Evolutionary conservation across 2,113 vertebrate species (phyloP).

Genomic region (Chloroceryle aenea): DNA sequence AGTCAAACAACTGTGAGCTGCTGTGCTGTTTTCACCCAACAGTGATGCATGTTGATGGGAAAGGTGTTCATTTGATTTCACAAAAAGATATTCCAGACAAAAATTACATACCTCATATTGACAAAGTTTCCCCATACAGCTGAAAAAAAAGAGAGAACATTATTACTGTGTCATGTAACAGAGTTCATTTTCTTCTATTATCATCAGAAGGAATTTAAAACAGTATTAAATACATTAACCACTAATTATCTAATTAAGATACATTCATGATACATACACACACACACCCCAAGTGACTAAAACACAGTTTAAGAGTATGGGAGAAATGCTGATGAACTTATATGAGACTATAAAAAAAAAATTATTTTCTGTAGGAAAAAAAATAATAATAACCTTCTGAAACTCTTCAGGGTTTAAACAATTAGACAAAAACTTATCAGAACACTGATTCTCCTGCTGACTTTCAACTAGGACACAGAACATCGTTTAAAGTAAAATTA

Average conservation of each 20-base stretch:
- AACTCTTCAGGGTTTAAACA: not conserved
- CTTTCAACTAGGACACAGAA: not conserved
- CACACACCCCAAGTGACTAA: not conserved
- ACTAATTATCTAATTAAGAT: not conserved
- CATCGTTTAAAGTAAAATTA: not conserved
- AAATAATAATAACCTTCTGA: not conserved
- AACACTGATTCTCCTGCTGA: not conserved
- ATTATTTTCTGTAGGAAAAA: not conserved
- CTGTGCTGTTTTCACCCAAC: not conserved
- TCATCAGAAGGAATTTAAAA: not conserved
- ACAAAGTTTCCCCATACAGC: constrained; percentile 86
- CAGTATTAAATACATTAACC: not conserved
- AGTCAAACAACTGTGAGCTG: not conserved
- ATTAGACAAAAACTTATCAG: not conserved
- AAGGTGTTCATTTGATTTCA: not conserved
- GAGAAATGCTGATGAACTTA: not conserved
- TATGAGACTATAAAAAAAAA: not conserved
- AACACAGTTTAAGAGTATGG: not conserved
- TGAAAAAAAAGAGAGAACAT: constrained; percentile 65
- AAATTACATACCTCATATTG: constrained; percentile 78
- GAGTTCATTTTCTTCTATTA: not conserved
- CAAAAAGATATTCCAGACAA: not conserved
- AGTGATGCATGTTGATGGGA: not conserved
- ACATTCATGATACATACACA: not conserved
- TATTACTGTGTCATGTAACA: not conserved